phyloP scores from a whole-genome alignment of 2,113 vertebrate genomes.

The Orientallactaga bullata region DNA sequence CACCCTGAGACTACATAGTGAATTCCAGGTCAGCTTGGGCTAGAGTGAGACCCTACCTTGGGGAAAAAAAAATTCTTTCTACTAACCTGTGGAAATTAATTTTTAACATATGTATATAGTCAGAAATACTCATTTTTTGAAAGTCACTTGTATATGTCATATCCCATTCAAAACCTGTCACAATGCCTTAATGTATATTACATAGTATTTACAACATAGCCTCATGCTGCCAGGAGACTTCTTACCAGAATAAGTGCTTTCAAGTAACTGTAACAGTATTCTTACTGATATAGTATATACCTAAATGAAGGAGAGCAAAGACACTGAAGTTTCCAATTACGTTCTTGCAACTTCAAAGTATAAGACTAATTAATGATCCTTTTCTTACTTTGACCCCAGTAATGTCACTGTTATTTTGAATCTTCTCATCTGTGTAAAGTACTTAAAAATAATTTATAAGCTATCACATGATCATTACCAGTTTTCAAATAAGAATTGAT shows the following conservation, averaged over 20 bases:
- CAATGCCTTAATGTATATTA: background rate
- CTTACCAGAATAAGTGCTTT: constrained; percentile 36
- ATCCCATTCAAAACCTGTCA: background rate
- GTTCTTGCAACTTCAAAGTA: background rate
- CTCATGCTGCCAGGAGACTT: background rate
- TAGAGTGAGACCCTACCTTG: too few relatives aligned
- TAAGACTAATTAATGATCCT: constrained; percentile 48
- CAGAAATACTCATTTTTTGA: background rate
- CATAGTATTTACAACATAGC: constrained; percentile 56
- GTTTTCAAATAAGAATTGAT: background rate
- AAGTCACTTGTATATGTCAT: background rate
- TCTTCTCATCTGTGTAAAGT: background rate
- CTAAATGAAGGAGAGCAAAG: background rate
- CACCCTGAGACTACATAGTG: too few relatives aligned
- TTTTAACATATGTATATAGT: background rate
- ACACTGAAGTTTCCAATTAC: background rate
- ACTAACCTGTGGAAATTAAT: background rate
- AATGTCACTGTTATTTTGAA: background rate
- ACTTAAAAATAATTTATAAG: constrained; percentile 4
- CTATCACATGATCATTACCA: constrained; percentile 10
- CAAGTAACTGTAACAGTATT: constrained; percentile 2
- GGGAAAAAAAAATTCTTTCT: background rate
- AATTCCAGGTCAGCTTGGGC: too few relatives aligned
- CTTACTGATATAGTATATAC: background rate
- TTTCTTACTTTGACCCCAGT: background rate